phyloP scores from a whole-genome alignment of 2,113 vertebrate genomes.

The Stictonetta naevosa region DNA sequence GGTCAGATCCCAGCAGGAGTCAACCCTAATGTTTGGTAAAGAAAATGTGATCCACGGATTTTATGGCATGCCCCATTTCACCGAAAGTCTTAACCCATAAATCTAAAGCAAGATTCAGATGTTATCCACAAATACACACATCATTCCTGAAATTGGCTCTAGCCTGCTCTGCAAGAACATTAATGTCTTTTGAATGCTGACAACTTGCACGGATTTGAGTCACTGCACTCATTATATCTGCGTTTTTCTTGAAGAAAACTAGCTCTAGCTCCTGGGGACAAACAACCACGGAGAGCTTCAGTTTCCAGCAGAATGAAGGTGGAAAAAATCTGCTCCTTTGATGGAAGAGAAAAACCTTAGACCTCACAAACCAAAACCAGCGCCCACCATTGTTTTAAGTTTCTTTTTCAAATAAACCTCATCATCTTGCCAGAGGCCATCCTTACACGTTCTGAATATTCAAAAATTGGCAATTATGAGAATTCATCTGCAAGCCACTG shows the following conservation, averaged over 20 bases:
- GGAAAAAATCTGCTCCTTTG: neutral
- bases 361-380: neutral
- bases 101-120: neutral
- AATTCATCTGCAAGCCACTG: neutral
- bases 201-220: neutral
- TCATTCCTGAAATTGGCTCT: neutral
- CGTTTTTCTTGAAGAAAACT: neutral
- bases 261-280: neutral
- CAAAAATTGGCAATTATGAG: neutral
- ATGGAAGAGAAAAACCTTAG: neutral
- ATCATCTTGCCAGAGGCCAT: neutral
- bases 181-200: neutral
- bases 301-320: neutral
- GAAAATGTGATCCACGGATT: neutral
- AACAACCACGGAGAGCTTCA: neutral
- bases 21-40: neutral
- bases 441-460: neutral
- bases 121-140: neutral
- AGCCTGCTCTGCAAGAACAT: neutral
- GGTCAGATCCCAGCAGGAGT: neutral
- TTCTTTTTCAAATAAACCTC: neutral
- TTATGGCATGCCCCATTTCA: neutral
- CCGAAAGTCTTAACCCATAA: neutral
- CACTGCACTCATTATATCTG: neutral
- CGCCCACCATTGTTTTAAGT: rapidly evolving